A percentile compares a stretch with the other conserved stretches of the same genome.
Evolutionary conservation across 2,888 invertebrate species (phyloP).

Genomic region (Hydropsyche betteni): DNA sequence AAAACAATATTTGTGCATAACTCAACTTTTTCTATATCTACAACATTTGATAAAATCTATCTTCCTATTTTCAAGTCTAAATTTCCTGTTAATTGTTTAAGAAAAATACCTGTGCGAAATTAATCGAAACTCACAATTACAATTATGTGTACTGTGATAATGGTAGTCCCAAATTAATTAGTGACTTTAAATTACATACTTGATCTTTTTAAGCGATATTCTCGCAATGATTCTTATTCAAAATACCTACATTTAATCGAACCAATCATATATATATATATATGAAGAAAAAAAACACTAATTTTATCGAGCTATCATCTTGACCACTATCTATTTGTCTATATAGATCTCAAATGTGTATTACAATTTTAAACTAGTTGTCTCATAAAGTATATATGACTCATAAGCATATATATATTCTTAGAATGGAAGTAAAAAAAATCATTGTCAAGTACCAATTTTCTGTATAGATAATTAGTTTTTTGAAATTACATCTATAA

Average conservation of each 20-base stretch:
- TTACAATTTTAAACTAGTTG: conserved; percentile 45
- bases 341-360: conserved; percentile 33
- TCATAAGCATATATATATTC: conserved; percentile 13
- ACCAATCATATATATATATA: conserved; percentile 6
- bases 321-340: conserved; percentile 32
- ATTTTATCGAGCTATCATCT: not conserved
- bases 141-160: conserved; percentile 33
- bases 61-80: not conserved
- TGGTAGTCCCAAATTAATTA: conserved; percentile 17
- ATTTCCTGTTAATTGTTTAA: not conserved
- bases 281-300: not conserved
- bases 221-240: not conserved
- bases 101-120: conserved; percentile 18
- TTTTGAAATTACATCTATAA: conserved; percentile 29
- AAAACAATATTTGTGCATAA: no score
- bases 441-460: conserved; percentile 50
- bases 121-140: conserved; percentile 18
- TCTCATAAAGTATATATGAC: conserved; percentile 35
- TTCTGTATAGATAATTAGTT: conserved; percentile 48
- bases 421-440: conserved; percentile 11
- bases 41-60: not conserved
- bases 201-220: conserved; percentile 13
- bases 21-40: not conserved
- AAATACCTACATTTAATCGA: conserved; percentile 5
- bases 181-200: conserved; percentile 12